These are phyloP conservation scores for Babyrousa celebensis DNA, from an alignment of 2,797 vertebrate genomes.

Conservation along the genomic window DNA sequence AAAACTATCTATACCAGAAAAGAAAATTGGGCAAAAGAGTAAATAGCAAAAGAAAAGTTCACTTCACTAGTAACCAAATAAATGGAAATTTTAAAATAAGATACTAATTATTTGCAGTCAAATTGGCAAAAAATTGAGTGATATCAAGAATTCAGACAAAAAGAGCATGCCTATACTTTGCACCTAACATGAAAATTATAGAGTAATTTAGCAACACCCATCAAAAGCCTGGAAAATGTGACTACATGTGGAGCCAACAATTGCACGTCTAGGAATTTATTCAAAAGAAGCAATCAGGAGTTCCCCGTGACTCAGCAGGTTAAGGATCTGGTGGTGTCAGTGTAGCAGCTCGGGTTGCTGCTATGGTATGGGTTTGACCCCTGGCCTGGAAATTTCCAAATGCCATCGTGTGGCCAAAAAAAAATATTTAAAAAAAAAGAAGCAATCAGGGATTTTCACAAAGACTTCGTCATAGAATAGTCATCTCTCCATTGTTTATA, in stretches of 20 bases:
- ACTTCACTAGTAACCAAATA: constrained; percentile 26
- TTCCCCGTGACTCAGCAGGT: no score
- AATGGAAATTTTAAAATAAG: constrained; percentile 48
- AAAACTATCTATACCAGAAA: not conserved
- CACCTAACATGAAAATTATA: constrained; percentile 1
- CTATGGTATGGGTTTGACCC: no score
- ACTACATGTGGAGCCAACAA: not conserved
- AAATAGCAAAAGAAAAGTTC: not conserved
- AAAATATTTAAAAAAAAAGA: not conserved
- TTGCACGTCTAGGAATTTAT: not conserved
- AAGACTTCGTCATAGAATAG: not conserved
- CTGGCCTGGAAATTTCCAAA: no score
- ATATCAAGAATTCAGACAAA: constrained; percentile 23
- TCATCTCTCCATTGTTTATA: constrained; percentile 1
- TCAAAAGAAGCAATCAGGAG: constrained; percentile 9
- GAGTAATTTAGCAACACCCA: not conserved
- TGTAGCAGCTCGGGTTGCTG: no score
- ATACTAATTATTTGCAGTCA: constrained; percentile 22
- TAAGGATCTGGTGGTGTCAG: no score
- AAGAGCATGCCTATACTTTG: not conserved
- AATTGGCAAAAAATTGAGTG: constrained; percentile 32
- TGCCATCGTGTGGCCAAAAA: no score
- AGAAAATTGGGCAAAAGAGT: constrained; percentile 51
- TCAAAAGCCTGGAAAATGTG: constrained; percentile 23
- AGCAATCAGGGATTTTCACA: constrained; percentile 40